Evolutionary conservation across 2,888 invertebrate species (phyloP).

Genomic region (Anodontia alba): DNA sequence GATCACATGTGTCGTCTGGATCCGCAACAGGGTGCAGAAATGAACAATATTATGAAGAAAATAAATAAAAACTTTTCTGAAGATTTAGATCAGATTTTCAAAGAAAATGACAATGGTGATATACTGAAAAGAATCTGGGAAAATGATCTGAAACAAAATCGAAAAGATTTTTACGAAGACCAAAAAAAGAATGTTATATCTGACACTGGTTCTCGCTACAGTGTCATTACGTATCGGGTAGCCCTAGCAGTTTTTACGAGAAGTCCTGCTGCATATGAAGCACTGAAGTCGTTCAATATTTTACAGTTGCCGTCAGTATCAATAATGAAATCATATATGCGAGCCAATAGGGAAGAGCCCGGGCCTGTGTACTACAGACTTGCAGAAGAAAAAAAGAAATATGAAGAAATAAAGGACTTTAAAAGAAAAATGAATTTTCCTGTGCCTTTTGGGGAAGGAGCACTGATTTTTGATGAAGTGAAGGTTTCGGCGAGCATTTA

Average conservation of each 20-base stretch:
- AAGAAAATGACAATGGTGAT: not conserved
- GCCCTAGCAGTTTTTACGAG: not conserved
- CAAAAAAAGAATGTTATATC: not conserved
- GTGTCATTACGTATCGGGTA: not conserved
- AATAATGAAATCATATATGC: not conserved
- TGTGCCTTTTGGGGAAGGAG: not conserved
- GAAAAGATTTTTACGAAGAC: not conserved
- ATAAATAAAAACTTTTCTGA: not conserved
- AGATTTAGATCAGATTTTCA: not conserved
- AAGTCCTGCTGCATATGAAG: not conserved
- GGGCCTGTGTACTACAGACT: not conserved
- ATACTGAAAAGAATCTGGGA: not conserved
- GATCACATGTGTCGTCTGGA: not conserved
- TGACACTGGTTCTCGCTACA: not conserved
- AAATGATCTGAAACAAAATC: not conserved
- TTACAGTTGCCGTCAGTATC: not conserved
- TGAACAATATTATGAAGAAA: not conserved
- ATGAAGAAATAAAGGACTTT: not conserved
- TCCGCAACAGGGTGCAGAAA: not conserved
- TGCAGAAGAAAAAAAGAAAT: not conserved
- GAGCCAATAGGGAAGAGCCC: not conserved
- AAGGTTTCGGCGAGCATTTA: not conserved
- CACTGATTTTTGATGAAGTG: conserved; percentile 9
- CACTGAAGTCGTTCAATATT: not conserved
- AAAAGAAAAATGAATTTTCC: not conserved